phyloP scores from a whole-genome alignment of 2,888 invertebrate genomes.

The Drosophila anomalata region DNA sequence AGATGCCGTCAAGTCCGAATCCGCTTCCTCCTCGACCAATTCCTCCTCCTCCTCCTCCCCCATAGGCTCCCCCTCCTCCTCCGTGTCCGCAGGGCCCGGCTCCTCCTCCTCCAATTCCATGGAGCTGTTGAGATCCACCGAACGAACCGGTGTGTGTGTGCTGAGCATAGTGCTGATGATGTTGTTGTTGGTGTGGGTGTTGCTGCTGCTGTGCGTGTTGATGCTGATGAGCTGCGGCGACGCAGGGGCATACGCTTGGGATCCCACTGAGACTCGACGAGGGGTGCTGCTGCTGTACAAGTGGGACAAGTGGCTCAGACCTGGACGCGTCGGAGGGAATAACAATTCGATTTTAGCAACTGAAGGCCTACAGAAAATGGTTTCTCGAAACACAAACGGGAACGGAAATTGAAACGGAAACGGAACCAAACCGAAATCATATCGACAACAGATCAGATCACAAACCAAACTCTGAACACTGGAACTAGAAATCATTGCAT shows the following conservation, averaged over 20 bases:
- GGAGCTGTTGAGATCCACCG: constrained; percentile 84
- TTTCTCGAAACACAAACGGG: constrained; percentile 13
- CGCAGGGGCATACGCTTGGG: constrained; percentile 84
- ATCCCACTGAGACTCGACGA: constrained; percentile 84
- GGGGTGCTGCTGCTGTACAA: constrained; percentile 84
- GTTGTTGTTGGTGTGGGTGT: constrained; percentile 71
- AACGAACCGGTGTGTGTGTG: constrained; percentile 82
- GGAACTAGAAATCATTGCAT: constrained; percentile 25
- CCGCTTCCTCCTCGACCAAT: constrained; percentile 83
- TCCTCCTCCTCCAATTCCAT: constrained; percentile 82
- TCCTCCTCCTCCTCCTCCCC: constrained; percentile 82
- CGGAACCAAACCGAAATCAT: constrained; percentile 37
- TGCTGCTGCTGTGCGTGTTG: constrained; percentile 74
- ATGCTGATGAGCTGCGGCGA: constrained; percentile 82
- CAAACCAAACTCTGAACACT: constrained; percentile 29
- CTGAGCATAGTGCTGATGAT: constrained; percentile 82
- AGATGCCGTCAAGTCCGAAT: constrained; percentile 85
- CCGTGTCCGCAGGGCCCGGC: constrained; percentile 72
- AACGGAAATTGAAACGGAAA: constrained; percentile 18
- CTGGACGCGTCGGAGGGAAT: constrained; percentile 65
- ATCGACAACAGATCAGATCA: constrained; percentile 23
- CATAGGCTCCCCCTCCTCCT: constrained; percentile 77
- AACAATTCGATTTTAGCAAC: constrained; percentile 38
- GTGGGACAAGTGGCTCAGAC: constrained; percentile 84
- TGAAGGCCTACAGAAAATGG: not conserved